Conservation (phyloP, 2,113 vertebrate genomes). For the Perognathus longimembris region DNA sequence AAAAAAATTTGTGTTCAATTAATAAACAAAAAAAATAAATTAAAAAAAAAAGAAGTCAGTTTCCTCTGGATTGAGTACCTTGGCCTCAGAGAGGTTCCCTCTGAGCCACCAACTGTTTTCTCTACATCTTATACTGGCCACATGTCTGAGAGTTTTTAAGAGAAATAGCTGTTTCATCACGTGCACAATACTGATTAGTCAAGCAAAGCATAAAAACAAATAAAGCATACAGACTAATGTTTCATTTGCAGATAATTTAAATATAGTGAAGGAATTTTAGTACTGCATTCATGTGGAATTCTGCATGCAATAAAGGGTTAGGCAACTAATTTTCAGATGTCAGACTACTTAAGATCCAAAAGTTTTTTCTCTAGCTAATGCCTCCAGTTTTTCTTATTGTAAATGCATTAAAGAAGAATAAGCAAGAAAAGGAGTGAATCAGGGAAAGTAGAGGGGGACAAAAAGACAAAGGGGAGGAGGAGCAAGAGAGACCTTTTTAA, state of each 20-base stretch:
- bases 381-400: neutral
- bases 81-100: too few relatives aligned
- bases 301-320: neutral
- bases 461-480: too few relatives aligned
- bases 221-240: neutral
- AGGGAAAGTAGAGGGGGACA: too few relatives aligned
- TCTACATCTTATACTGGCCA: neutral
- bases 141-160: neutral
- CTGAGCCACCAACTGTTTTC: neutral
- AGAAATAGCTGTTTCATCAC: slow-evolving; percentile 36
- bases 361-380: neutral
- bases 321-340: slow-evolving; percentile 28
- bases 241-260: slow-evolving; percentile 16
- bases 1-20: too few relatives aligned
- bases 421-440: too few relatives aligned
- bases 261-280: neutral
- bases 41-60: too few relatives aligned
- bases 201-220: slow-evolving; percentile 38
- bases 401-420: slow-evolving; percentile 26
- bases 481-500: neutral
- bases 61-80: too few relatives aligned
- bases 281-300: neutral
- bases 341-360: neutral
- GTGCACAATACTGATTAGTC: slow-evolving; percentile 24
- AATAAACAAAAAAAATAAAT: too few relatives aligned